Base-by-base conservation (phyloP, 2,113 vertebrate species). In the Poeciliopsis prolifica region DNA sequence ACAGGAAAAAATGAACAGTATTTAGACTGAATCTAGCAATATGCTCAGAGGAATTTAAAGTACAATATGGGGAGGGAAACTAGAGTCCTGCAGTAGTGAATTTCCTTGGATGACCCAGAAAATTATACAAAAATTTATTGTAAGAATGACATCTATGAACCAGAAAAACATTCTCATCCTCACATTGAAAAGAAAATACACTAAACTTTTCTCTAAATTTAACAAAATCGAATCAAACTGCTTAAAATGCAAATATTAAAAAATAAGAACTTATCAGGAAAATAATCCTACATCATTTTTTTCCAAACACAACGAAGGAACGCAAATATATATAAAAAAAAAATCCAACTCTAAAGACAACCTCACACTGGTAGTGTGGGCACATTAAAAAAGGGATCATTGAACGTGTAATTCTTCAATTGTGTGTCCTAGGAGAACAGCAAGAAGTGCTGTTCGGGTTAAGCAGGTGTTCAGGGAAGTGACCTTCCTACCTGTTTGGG, bases 401-500 rank as follows among this genome's bases (percentile, higher is more conserved):
- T 87, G 65, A 37, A 66, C 61, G 35, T 75, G 61, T 85, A 78
- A 85, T 70, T 87, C 82, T 88, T 87, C 81, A 44, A 79, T 58
- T 62, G 42, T 66, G 76, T 90, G 92, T 94, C 93, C 91, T 94
- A 94, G 84, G 69, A 70, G 87, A 86, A 86, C 74, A 78, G 89
- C 85, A 89, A 83, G 80, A 77, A 76, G 68, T 3, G 82, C 74
- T 88, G 86, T 78, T 83, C 77, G 89, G 84, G 82, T 84, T 85
- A 78, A 89, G 78, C 91, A 90, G 91, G 89, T 79, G 89, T 85
- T 91, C 85, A 82, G 88, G 93, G 92, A 92, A 90, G 91, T 87
- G 91, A 88, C 91, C 93, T 92, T 94, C 93, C 93, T 94, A 94
- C 93, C 93, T 94, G 92, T 93, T 91, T 79, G 88, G 88, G 80